phyloP scores from a whole-genome alignment of 2,797 vertebrate genomes.

The Carcharodon carcharias region DNA sequence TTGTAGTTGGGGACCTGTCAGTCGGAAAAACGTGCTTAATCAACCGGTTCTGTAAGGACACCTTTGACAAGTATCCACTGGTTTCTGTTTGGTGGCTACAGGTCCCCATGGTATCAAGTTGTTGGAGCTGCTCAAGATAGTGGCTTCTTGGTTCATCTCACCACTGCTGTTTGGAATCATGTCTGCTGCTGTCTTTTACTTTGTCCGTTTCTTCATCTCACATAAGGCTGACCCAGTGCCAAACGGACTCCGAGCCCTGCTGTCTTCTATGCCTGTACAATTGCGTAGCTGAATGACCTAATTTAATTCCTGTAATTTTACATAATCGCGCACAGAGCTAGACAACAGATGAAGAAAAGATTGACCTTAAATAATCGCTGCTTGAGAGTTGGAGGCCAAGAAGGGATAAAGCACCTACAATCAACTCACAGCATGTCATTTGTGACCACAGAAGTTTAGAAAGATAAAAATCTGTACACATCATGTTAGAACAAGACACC shows the following conservation, averaged over 20 bases:
- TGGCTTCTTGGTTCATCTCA: slow-evolving; percentile 98
- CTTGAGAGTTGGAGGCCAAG: not conserved
- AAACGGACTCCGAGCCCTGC: too few species aligned
- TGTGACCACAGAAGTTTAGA: not conserved
- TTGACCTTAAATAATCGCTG: not conserved
- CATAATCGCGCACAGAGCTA: not conserved
- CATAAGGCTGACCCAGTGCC: slow-evolving; percentile 62
- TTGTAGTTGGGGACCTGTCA: slow-evolving; percentile 85
- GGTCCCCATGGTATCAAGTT: slow-evolving; percentile 90
- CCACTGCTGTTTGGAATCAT: slow-evolving; percentile 91
- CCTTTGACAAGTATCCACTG: slow-evolving; percentile 85
- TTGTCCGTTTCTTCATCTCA: slow-evolving; percentile 91
- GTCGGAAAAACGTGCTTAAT: slow-evolving; percentile 92
- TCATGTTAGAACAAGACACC: not conserved
- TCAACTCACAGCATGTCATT: not conserved
- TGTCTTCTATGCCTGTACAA: too few species aligned
- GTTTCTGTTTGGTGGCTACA: slow-evolving; percentile 95
- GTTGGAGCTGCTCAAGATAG: slow-evolving; percentile 99
- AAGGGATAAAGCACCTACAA: not conserved
- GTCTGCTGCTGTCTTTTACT: slow-evolving; percentile 86
- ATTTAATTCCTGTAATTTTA: not conserved
- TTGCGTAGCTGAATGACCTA: too few species aligned
- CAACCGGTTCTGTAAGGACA: slow-evolving; percentile 86
- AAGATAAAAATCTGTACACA: not conserved
- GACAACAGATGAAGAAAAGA: not conserved